phyloP scores from a whole-genome alignment of 2,797 vertebrate species.

The Cheirogaleus major region DNA sequence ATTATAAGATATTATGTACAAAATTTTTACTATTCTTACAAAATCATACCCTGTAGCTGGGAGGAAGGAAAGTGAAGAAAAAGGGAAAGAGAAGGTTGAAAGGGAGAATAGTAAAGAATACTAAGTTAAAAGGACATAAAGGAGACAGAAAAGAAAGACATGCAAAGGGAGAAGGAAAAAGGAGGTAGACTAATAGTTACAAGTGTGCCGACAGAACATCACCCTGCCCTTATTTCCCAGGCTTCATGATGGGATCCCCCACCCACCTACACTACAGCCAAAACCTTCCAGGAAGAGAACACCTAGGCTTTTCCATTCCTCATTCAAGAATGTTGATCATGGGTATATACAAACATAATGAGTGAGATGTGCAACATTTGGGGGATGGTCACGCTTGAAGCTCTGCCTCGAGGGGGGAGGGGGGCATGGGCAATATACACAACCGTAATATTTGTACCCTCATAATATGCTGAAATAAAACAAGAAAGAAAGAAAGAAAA shows the following conservation, averaged over 20 bases:
- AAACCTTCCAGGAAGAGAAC: background rate
- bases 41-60: background rate
- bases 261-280: too few species aligned
- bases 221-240: background rate
- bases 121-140: background rate
- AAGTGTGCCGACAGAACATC: accelerated
- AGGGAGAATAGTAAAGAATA: background rate
- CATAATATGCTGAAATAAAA: too few species aligned
- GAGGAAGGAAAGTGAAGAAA: background rate
- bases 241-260: background rate
- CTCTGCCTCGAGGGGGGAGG: too few species aligned
- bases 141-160: background rate
- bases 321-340: background rate
- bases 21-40: background rate
- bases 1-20: background rate
- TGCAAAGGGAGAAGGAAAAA: background rate
- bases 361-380: too few species aligned
- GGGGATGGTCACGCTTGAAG: too few species aligned
- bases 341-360: too few species aligned
- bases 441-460: too few species aligned
- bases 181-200: too few species aligned
- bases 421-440: too few species aligned
- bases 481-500: too few species aligned
- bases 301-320: background rate
- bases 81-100: background rate